Evolutionary conservation across 2,888 invertebrate genomes (phyloP), one percentile per base, ranked within the genome.

Genomic region (Amiota minor): DNA sequence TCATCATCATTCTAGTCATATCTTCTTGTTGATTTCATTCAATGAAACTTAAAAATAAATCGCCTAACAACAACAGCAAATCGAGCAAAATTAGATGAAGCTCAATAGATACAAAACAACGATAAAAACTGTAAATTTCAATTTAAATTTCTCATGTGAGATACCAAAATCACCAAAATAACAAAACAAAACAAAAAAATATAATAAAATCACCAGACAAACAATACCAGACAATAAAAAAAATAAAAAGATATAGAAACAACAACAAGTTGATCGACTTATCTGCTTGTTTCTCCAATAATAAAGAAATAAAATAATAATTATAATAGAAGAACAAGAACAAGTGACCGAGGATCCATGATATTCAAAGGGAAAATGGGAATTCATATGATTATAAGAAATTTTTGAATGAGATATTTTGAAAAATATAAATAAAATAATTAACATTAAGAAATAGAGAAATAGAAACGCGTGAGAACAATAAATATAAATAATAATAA

Each of bases 51-150:
- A 68, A 46, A 72, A 72, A 72, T 68, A 68, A 72, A 71, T 64
- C 18, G 35, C 35, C 16, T 35, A 64, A 53, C 23, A 23, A 62
- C 50, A 45, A 14, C 20, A 46, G 50, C 9, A 56, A 56, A 56
- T n/a, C 12, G n/a, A n/a, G 14, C 53, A 53, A 3, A 23, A 23
- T 1, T 2, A 64, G 14, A 59, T 49, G 18, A 47, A 53, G 1
- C 14, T 46, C 46, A 49, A n/a, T 49, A 49, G 10, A 9, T 9
- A 49, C 68, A 35, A 14, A 45, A 16, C 12, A 20, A 50, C 71
- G 65, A 72, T 46, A 72, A 78, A 53, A 53, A 74, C 78, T 74
- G 78, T 78, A 76, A 78, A 78, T 78, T 76, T 74, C 73, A 74
- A 74, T 71, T 59, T 56, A 72, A 71, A 76, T 72, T 72, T 76